phyloP scores from a whole-genome alignment of 2,888 invertebrate species.

The Conops quadrifasciatus region DNA sequence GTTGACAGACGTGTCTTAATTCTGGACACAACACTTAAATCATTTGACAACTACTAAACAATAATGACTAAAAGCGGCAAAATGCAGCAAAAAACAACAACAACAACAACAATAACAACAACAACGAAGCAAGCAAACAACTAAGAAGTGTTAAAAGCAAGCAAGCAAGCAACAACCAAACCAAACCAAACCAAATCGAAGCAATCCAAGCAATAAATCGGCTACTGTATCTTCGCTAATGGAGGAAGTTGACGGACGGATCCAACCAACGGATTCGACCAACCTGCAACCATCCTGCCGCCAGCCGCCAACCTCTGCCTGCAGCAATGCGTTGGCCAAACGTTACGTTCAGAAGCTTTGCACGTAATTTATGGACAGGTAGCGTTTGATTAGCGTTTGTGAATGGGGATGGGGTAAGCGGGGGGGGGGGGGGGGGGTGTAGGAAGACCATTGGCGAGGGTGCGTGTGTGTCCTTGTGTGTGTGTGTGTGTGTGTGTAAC shows the following conservation, averaged over 20 bases:
- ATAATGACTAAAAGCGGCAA: no score
- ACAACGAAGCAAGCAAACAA: background rate
- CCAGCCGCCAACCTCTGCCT: background rate
- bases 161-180: background rate
- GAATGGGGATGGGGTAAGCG: no score
- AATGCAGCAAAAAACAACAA: background rate
- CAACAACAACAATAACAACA: background rate
- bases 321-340: background rate
- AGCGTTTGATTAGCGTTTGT: no score
- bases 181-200: background rate
- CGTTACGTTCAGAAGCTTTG: background rate
- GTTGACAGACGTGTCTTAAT: slow-evolving; percentile 1
- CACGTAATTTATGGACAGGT: slow-evolving; percentile 1
- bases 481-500: slow-evolving; percentile 3
- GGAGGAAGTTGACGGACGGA: no score
- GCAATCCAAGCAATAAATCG: background rate
- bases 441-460: background rate
- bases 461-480: background rate
- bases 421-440: background rate
- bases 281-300: background rate
- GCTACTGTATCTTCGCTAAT: background rate
- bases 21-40: slow-evolving; percentile 23
- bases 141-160: slow-evolving; percentile 3
- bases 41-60: slow-evolving; percentile 26
- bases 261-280: background rate